Percentiles rank a stretch among this genome's conserved stretches.
Conservation (phyloP, 2,113 vertebrate genomes). For the Martes martes region DNA sequence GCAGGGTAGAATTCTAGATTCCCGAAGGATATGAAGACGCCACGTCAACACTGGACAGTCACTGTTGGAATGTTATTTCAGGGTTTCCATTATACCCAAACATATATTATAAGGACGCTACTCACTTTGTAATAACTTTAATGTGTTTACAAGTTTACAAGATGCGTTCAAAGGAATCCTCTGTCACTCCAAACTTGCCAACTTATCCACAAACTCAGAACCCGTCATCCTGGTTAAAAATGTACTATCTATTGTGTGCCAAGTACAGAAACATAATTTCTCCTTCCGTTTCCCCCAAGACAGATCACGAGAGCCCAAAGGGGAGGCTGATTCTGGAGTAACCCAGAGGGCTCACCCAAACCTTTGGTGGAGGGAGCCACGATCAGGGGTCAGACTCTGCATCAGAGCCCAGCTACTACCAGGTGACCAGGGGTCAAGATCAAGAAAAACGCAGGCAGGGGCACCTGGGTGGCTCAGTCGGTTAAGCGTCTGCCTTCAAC, state of each 20-base stretch:
- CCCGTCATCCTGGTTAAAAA: background rate
- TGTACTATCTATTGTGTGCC: background rate
- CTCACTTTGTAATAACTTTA: background rate
- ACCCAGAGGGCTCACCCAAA: background rate
- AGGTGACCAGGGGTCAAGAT: background rate
- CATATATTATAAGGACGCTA: too few relatives aligned
- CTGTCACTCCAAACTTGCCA: background rate
- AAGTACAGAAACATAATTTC: background rate
- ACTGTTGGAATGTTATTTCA: background rate
- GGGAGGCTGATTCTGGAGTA: background rate
- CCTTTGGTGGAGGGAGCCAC: background rate
- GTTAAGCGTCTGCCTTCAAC: too few relatives aligned
- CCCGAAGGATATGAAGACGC: background rate
- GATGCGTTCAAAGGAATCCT: background rate
- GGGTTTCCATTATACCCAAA: background rate
- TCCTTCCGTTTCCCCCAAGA: background rate
- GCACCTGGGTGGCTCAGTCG: too few relatives aligned
- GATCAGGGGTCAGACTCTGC: background rate
- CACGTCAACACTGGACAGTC: background rate
- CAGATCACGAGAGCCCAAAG: background rate
- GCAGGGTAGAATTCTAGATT: background rate
- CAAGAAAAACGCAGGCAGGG: background rate
- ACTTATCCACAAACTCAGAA: background rate
- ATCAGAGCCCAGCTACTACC: too few relatives aligned
- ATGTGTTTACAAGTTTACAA: background rate